Evolutionary conservation across 1,140 invertebrate species (phyloP).

Genomic region (Tetramorium parvispinum): DNA sequence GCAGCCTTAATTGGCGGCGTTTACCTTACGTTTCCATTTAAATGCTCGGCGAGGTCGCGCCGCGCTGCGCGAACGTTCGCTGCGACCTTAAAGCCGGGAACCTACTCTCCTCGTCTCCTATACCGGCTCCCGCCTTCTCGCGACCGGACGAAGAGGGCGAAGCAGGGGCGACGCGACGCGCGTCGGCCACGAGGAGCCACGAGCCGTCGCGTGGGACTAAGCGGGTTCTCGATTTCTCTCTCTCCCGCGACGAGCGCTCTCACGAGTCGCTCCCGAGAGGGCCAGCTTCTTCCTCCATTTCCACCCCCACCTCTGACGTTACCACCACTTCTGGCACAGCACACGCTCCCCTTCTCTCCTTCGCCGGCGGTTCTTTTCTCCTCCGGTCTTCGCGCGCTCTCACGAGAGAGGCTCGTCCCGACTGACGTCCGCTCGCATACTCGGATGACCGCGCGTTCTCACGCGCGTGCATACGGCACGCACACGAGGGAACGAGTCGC

Average conservation of each 20-base stretch:
- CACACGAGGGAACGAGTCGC: conserved; percentile 46
- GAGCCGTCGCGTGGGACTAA: conserved; percentile 83
- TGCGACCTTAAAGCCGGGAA: conserved; percentile 64
- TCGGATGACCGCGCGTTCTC: conserved; percentile 27
- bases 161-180: conserved; percentile 72
- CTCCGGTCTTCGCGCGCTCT: conserved; percentile 23
- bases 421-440: conserved; percentile 60
- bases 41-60: conserved; percentile 68
- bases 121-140: conserved; percentile 17
- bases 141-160: conserved; percentile 41
- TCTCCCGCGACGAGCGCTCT: conserved; percentile 44
- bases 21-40: conserved; percentile 74
- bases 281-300: conserved; percentile 55
- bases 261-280: conserved; percentile 46
- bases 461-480: conserved; percentile 42
- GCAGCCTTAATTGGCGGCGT: conserved; percentile 73
- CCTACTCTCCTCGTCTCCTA: conserved; percentile 47
- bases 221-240: conserved; percentile 66
- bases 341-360: conserved; percentile 49
- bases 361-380: conserved; percentile 33
- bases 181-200: conserved; percentile 80
- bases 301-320: not conserved
- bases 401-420: conserved; percentile 46
- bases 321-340: conserved; percentile 52
- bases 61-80: conserved; percentile 43